phyloP scores from a whole-genome alignment of 2,113 vertebrate species.

The Platysternon megacephalum region DNA sequence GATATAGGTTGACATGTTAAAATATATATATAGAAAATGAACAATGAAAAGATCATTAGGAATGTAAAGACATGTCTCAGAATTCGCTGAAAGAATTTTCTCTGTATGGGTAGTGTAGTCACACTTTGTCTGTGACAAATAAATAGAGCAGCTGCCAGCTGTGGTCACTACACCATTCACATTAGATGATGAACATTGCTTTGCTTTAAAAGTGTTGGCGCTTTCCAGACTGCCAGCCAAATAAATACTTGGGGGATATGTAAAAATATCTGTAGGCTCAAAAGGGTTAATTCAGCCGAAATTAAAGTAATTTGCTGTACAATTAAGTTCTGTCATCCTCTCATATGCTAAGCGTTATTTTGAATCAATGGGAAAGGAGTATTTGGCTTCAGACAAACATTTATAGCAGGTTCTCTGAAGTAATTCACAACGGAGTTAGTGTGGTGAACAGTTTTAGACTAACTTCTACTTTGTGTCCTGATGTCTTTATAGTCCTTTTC shows the following conservation, averaged over 20 bases:
- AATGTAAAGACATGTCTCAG: background rate
- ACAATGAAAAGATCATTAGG: background rate
- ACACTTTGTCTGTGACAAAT: background rate
- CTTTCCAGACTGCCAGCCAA: background rate
- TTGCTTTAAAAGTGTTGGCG: background rate
- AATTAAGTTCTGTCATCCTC: background rate
- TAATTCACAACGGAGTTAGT: background rate
- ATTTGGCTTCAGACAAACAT: background rate
- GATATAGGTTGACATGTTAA: background rate
- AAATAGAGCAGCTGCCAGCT: constrained; percentile 51
- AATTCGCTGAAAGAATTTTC: background rate
- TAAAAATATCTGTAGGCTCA: background rate
- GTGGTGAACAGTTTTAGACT: background rate
- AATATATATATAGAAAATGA: background rate
- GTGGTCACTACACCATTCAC: background rate
- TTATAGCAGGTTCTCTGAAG: background rate
- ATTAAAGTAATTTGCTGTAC: constrained; percentile 2
- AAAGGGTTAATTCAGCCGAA: constrained; percentile 10
- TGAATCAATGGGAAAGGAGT: constrained; percentile 11
- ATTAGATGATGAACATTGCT: background rate
- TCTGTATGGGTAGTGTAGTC: background rate
- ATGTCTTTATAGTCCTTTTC: constrained; percentile 32
- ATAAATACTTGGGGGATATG: background rate
- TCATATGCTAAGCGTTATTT: constrained; percentile 3
- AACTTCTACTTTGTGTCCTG: constrained; percentile 31